Evolutionary conservation across 2,113 vertebrate genomes (phyloP), one percentile per base, ranked within the genome.

Genomic region (Puntigrus tetrazona): DNA sequence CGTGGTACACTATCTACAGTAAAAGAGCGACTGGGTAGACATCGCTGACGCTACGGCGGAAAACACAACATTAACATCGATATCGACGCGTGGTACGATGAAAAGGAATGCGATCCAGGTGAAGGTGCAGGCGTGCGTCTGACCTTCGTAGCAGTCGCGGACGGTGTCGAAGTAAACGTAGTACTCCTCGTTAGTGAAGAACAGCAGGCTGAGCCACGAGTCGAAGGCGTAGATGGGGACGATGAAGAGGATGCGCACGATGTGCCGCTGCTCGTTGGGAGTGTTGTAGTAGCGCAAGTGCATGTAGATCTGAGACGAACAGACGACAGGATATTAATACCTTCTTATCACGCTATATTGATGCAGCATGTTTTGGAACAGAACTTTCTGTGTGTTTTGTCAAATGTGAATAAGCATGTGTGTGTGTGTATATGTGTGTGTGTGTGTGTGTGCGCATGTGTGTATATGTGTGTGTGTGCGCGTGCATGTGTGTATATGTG

Each of bases 171-270:
- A 99, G 95, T 99, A 99, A 84, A 99, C 97, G 22, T 99, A 99
- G 95, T 96, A 99, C 93, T 99, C 96, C 92, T 99, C 98, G 4
- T 99, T 99, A 92, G 97, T 99, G 95, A 99, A 98, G 94, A 99
- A 99, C 29, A 99, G 96, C 36, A 99, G 96, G 84, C 98, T 99
- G 93, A 99, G 97, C 98, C 98, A 99, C 0, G 97, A 99, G 90
- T 99, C 98, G 1, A 98, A 97, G 92, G 98, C 97, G 0, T 99
- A 99, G 91, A 99, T 99, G 67, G 98, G 98, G 50, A 99, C 98
- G 6, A 99, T 97, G 94, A 99, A 99, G 91, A 99, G 97, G 92
- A 99, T 98, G 22, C 98, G 94, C 0, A 99, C 97, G 0, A 99
- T 99, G 93, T 99, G 97, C 41, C 98, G 95, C 92, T 99, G 98